phyloP scores from a whole-genome alignment of 1,140 invertebrate species.

The Triops cancriformis region DNA sequence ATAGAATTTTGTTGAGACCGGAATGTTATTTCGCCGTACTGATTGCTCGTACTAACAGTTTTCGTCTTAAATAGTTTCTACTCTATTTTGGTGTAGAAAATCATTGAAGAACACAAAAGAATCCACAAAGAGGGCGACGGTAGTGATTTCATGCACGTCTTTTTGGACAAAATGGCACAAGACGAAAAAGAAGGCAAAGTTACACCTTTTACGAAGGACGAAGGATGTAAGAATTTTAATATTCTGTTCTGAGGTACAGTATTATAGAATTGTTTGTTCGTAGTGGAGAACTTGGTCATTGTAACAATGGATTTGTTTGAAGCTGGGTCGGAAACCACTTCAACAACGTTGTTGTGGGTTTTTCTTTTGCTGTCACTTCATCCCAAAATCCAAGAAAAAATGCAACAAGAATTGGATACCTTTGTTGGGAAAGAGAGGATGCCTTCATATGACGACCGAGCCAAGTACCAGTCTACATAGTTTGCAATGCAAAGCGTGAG shows the following conservation, averaged over 20 bases:
- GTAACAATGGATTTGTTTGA: background rate
- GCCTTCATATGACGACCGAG: conserved; percentile 31
- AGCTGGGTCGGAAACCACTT: conserved; percentile 36
- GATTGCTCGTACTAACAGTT: too few relatives aligned
- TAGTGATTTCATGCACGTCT: conserved; percentile 25
- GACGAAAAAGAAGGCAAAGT: background rate
- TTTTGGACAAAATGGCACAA: conserved; percentile 21
- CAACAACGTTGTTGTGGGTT: conserved; percentile 37
- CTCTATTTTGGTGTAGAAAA: background rate
- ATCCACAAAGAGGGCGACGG: background rate
- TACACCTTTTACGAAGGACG: background rate
- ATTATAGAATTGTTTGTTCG: background rate
- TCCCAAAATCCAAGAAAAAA: conserved; percentile 36
- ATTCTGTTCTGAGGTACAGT: background rate
- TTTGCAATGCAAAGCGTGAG: background rate
- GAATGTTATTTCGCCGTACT: too few relatives aligned
- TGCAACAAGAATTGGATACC: conserved; percentile 37
- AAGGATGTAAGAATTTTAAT: background rate
- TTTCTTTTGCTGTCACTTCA: conserved; percentile 35
- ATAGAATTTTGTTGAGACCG: too few relatives aligned
- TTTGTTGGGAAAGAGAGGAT: conserved; percentile 33
- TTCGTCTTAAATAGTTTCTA: too few relatives aligned
- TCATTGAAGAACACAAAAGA: conserved; percentile 18
- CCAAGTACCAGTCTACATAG: conserved; percentile 12
- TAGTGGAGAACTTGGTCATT: background rate